Conservation (phyloP, 2,888 invertebrate genomes). For the Oligia latruncula region DNA sequence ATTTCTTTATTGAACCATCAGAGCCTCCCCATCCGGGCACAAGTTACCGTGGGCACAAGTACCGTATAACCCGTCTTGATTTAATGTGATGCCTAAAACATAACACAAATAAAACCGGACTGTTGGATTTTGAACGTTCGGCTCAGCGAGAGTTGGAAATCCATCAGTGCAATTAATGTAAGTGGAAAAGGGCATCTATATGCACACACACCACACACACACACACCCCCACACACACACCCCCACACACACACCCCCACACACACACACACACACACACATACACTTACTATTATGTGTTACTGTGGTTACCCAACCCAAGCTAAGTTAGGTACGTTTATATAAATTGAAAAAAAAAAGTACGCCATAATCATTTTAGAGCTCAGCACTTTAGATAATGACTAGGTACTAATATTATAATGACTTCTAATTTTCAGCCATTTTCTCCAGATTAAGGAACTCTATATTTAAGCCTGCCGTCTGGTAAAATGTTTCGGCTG, state of each 20-base stretch:
- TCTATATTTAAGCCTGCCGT: slow-evolving; percentile 7
- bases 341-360: background rate
- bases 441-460: background rate
- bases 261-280: too few relatives aligned
- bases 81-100: background rate
- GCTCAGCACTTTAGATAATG: slow-evolving; percentile 23
- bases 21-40: too few relatives aligned
- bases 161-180: background rate
- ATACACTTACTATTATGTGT: background rate
- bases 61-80: too few relatives aligned
- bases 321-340: background rate
- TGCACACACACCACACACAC: too few relatives aligned
- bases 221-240: too few relatives aligned
- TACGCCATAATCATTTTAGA: background rate
- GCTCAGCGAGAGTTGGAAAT: background rate
- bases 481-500: slow-evolving; percentile 13
- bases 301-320: background rate
- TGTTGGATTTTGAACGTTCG: background rate
- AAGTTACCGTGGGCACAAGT: too few relatives aligned
- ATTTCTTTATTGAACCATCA: too few relatives aligned
- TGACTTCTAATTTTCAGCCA: background rate
- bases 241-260: too few relatives aligned
- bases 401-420: background rate
- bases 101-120: background rate
- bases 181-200: background rate